phyloP scores from a whole-genome alignment of 2,888 invertebrate species.

The Elysia crispata region DNA sequence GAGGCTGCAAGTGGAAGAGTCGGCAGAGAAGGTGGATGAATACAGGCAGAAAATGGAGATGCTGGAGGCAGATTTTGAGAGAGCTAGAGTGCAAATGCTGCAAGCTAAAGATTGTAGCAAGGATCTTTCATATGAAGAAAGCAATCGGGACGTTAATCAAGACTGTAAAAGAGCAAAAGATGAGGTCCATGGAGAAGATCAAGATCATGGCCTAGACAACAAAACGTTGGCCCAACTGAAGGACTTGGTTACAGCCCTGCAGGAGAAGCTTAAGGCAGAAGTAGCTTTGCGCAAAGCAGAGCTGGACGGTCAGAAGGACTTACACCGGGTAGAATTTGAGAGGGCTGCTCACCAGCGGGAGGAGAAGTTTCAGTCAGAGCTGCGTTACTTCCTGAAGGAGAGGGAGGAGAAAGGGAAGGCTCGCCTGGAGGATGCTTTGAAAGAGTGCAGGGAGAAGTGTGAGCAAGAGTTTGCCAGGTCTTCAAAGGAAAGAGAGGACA shows the following conservation, averaged over 20 bases:
- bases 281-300: neutral
- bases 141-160: neutral
- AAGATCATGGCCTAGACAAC: neutral
- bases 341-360: constrained; percentile 10
- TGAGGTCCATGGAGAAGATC: neutral
- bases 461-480: neutral
- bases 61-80: constrained; percentile 13
- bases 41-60: constrained; percentile 40
- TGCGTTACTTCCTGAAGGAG: constrained; percentile 43
- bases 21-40: constrained; percentile 48
- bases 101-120: neutral
- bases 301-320: neutral
- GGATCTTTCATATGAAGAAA: too few relatives aligned
- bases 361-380: constrained; percentile 42
- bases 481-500: neutral
- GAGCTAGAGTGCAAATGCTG: neutral
- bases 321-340: constrained; percentile 42
- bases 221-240: constrained; percentile 14
- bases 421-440: constrained; percentile 36
- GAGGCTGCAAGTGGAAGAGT: constrained; percentile 44
- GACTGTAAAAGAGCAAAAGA: neutral
- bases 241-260: constrained; percentile 1
- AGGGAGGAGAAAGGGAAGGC: constrained; percentile 24
- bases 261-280: neutral
- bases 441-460: constrained; percentile 15